These are phyloP conservation scores for Chondrilla cf. caribensis DNA, from an alignment of 37 sponge, comb jelly and placozoan species.

Conservation along the genomic window DNA sequence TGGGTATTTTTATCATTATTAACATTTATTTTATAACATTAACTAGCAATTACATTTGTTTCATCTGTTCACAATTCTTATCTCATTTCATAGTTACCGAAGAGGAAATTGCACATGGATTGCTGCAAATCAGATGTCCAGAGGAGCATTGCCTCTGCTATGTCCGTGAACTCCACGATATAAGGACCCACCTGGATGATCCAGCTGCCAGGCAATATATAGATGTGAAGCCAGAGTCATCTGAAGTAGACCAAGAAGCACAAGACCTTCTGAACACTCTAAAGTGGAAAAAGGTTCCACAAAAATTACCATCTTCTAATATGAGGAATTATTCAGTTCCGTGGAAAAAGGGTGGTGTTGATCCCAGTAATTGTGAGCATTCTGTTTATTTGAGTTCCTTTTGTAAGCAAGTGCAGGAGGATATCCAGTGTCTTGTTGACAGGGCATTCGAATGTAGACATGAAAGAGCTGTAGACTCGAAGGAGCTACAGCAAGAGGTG, in stretches of 20 bases:
- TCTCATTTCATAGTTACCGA: slow-evolving; percentile 78
- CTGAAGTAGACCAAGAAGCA: slow-evolving; percentile 35
- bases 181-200: slow-evolving; percentile 29
- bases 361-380: slow-evolving; percentile 38
- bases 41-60: too few relatives aligned
- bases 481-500: slow-evolving; percentile 32
- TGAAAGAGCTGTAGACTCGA: neutral
- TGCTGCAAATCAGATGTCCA: slow-evolving; percentile 39
- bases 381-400: slow-evolving; percentile 32
- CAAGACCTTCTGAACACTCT: slow-evolving; percentile 38
- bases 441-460: slow-evolving; percentile 6
- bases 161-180: slow-evolving; percentile 19
- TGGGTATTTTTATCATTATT: too few relatives aligned
- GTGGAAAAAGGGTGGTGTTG: slow-evolving; percentile 55
- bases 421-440: slow-evolving; percentile 37
- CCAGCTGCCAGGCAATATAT: slow-evolving; percentile 24
- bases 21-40: too few relatives aligned
- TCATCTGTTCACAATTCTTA: too few relatives aligned
- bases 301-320: slow-evolving; percentile 4
- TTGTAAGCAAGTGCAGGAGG: slow-evolving; percentile 34
- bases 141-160: slow-evolving; percentile 64
- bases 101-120: slow-evolving; percentile 65
- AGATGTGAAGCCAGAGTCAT: slow-evolving; percentile 26
- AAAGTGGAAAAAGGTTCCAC: slow-evolving; percentile 47
- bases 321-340: slow-evolving; percentile 31